These are phyloP conservation scores for Staurois parvus DNA, from an alignment of 2,797 vertebrate genomes.

Conservation along the genomic window DNA sequence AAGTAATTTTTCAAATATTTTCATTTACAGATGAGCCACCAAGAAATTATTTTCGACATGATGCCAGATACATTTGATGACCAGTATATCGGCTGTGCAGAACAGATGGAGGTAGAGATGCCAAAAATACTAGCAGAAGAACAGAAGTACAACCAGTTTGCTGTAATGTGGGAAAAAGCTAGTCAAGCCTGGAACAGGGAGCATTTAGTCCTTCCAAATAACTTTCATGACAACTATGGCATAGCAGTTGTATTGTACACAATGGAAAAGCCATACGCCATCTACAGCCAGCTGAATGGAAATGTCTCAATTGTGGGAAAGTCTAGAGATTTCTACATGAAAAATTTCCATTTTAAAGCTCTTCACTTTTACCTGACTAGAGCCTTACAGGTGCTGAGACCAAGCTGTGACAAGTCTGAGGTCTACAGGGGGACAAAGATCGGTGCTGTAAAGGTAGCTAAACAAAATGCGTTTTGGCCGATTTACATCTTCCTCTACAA, in stretches of 20 bases:
- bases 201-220: background rate
- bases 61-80: slow-evolving; percentile 23
- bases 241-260: slow-evolving; percentile 32
- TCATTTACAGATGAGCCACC: background rate
- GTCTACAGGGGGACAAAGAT: slow-evolving; percentile 58
- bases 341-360: slow-evolving; percentile 71
- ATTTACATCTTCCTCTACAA: slow-evolving; percentile 68
- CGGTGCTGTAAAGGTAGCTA: background rate
- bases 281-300: background rate
- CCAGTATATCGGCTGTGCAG: slow-evolving; percentile 17
- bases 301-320: background rate
- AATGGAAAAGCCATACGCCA: background rate
- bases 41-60: background rate
- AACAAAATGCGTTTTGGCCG: slow-evolving; percentile 69
- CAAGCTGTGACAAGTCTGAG: slow-evolving; percentile 42
- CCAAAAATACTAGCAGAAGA: background rate
- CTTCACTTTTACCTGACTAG: slow-evolving; percentile 75
- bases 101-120: background rate
- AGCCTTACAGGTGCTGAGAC: slow-evolving; percentile 71
- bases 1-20: background rate
- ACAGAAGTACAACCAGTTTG: background rate
- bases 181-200: background rate
- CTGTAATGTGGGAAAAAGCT: background rate
- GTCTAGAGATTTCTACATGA: slow-evolving; percentile 1
- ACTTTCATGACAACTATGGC: slow-evolving; percentile 24